Evolutionary conservation across 2,113 vertebrate genomes (phyloP).

Genomic region (Micronycteris hirsuta): DNA sequence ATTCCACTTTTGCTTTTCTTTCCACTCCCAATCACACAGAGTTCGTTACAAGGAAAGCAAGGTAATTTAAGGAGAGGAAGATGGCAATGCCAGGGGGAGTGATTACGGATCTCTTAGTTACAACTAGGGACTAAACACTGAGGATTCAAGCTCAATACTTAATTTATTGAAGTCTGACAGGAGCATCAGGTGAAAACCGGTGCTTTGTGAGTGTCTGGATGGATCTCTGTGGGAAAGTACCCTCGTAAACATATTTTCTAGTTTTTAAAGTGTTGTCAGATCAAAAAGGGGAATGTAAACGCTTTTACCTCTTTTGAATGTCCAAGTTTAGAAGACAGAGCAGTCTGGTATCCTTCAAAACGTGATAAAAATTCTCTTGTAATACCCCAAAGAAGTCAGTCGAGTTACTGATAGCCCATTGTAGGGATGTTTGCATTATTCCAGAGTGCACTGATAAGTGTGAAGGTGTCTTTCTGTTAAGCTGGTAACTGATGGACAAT

Average conservation of each 20-base stretch:
- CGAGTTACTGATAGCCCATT: neutral
- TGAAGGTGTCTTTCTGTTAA: constrained; percentile 38
- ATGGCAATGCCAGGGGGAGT: neutral
- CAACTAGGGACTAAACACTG: neutral
- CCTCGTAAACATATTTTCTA: neutral
- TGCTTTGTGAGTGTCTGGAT: neutral
- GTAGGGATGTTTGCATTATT: constrained; percentile 18
- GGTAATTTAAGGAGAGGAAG: neutral
- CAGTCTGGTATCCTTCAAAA: constrained; percentile 19
- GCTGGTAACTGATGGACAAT: constrained; percentile 1
- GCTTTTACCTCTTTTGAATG: constrained; percentile 11
- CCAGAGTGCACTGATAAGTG: neutral
- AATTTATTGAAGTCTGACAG: neutral
- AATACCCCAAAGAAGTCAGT: neutral
- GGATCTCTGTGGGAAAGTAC: neutral
- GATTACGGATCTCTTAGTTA: neutral
- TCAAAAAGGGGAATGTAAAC: constrained; percentile 21
- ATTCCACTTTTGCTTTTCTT: neutral
- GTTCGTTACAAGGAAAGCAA: neutral
- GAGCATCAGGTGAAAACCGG: neutral
- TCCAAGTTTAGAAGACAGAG: neutral
- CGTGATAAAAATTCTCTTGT: constrained; percentile 15
- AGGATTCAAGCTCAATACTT: neutral
- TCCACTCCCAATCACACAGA: neutral
- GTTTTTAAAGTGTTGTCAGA: constrained; percentile 36